Conservation (phyloP, 2,888 invertebrate species). For the Eristalinus sepulchralis region DNA sequence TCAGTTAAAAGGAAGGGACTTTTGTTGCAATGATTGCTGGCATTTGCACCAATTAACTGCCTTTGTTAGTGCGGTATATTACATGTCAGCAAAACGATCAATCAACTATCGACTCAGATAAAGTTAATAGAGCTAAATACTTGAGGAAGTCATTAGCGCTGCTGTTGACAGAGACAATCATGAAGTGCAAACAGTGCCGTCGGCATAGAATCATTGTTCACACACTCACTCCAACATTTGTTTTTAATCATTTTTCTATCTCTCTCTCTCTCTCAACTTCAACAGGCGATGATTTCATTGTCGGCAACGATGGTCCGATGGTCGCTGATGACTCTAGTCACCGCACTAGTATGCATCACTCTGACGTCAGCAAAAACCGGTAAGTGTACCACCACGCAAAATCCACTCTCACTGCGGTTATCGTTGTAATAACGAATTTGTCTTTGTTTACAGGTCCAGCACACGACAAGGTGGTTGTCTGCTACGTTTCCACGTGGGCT, state of each 20-base stretch:
- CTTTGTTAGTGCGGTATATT: not conserved
- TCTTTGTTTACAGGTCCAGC: slow-evolving; percentile 82
- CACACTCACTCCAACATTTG: not conserved
- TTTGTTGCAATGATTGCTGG: not conserved
- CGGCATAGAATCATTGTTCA: not conserved
- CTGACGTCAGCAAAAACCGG: slow-evolving; percentile 64
- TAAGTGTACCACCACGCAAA: slow-evolving; percentile 25
- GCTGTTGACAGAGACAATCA: not conserved
- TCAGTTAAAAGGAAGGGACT: not conserved
- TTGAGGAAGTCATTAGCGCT: not conserved
- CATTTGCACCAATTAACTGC: not conserved
- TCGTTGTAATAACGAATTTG: slow-evolving; percentile 2
- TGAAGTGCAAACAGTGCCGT: not conserved
- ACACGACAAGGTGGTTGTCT: slow-evolving; percentile 89
- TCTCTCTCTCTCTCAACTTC: not conserved
- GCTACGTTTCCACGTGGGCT: slow-evolving; percentile 92
- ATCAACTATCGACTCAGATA: not conserved
- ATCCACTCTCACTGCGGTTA: not conserved
- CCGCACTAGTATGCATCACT: slow-evolving; percentile 51
- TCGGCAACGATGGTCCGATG: slow-evolving; percentile 55
- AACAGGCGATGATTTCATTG: slow-evolving; percentile 58
- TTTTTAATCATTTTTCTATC: not conserved
- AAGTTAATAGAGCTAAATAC: not conserved
- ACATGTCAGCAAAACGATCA: not conserved
- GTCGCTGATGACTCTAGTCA: slow-evolving; percentile 60